Conservation (phyloP, 2,888 invertebrate genomes). For the Pachliopta kotzebuea region DNA sequence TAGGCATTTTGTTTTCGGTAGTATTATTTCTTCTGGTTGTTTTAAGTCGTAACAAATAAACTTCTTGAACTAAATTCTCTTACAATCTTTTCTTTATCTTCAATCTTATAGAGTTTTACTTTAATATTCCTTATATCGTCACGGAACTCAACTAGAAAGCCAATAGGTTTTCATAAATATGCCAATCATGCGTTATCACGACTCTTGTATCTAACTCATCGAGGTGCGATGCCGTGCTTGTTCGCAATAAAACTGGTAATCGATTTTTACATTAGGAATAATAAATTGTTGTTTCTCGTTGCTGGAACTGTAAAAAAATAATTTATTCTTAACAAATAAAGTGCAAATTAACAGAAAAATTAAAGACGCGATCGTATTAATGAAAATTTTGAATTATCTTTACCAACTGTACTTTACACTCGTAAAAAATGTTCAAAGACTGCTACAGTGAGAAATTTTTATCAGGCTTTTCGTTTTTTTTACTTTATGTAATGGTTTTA, state of each 20-base stretch:
- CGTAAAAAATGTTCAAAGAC: no score
- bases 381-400: no score
- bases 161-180: slow-evolving; percentile 42
- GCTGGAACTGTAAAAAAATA: slow-evolving; percentile 19
- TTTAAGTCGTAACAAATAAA: neutral
- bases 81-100: no score
- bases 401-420: no score
- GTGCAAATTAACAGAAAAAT: neutral
- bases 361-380: no score
- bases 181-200: slow-evolving; percentile 35
- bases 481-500: no score
- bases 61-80: neutral
- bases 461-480: no score
- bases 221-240: slow-evolving; percentile 48
- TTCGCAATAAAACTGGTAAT: slow-evolving; percentile 53
- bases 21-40: neutral
- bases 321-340: neutral
- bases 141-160: slow-evolving; percentile 36
- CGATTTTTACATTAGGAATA: slow-evolving; percentile 46
- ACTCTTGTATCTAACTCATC: slow-evolving; percentile 41
- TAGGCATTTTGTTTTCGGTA: no score
- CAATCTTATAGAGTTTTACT: slow-evolving; percentile 10
- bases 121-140: slow-evolving; percentile 28
- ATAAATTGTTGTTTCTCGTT: slow-evolving; percentile 38
- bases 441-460: no score